Evolutionary conservation across 2,797 vertebrate species (phyloP), one percentile per base, ranked within the genome.

Genomic region (Podarcis siculus): DNA sequence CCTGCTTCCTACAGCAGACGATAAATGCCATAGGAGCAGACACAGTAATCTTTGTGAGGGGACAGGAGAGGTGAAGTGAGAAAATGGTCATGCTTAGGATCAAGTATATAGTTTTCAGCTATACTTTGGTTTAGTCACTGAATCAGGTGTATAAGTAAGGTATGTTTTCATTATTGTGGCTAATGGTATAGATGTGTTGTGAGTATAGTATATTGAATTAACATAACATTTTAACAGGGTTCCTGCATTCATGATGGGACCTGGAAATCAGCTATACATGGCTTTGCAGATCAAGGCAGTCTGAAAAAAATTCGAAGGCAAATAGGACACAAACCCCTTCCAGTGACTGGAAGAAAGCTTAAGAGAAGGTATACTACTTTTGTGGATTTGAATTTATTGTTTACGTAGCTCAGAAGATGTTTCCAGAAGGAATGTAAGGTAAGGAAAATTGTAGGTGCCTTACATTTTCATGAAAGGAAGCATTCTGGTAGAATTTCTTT

Each of bases 261-360:
- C 2, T 99, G 99, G 99, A 98, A 99, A 92, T 99, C 99, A 2
- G 98, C 98, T 82, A 23, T 99, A 91, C 97, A 98, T 23, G 98
- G 98, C 82, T 95, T 99, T 61, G 95, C 98, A 0, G 98, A 98
- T 93, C 82, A 97, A 83, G 94, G 76, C 6, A 97, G 94, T 86
- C 97, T 99, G 81, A 98, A 88, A 91, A 97, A 94, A 89, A 96
- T 99, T 67, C 97, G 98, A 86, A 98, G 95, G 91, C 95, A 98
- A 94, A 97, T 98, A 89, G 97, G 97, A 91, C 92, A 98, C 90
- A 97, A 98, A 92, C 97, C 98, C 72, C 95, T 99, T 69, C 98
- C 98, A n/a, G 61, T 96, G 27, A 87, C 98, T 87, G 99, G 98
- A 83, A 42, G 97, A 32, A 99, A 98, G 94, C 96, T 99, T 42